These are phyloP conservation scores for Dicentrarchus labrax DNA, from an alignment of 2,113 vertebrate genomes.

Conservation along the genomic window DNA sequence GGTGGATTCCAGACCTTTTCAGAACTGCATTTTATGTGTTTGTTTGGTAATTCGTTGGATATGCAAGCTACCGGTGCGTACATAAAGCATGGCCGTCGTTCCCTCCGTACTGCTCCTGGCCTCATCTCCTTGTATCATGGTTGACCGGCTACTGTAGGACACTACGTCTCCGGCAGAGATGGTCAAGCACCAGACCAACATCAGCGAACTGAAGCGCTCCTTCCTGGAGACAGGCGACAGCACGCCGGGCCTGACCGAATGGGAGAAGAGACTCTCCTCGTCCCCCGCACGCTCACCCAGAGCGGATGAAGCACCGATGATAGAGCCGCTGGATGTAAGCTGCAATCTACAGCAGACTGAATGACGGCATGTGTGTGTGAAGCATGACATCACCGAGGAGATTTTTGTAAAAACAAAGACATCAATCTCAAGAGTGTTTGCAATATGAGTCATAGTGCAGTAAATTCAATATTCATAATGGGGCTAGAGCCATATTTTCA, in stretches of 20 bases:
- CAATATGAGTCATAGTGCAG: background rate
- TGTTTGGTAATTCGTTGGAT: constrained; percentile 28
- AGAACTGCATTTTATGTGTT: constrained; percentile 39
- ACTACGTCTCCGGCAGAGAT: constrained; percentile 88
- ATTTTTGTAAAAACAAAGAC: constrained; percentile 9
- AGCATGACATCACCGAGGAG: constrained; percentile 45
- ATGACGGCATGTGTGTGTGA: constrained; percentile 54
- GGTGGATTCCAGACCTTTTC: constrained; percentile 1
- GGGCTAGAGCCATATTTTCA: background rate
- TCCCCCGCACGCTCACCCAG: constrained; percentile 88
- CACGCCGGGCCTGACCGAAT: constrained; percentile 87
- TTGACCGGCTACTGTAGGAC: constrained; percentile 75
- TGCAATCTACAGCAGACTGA: constrained; percentile 33
- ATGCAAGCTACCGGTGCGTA: constrained; percentile 51
- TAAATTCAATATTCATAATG: constrained; percentile 3
- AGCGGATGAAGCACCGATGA: constrained; percentile 91
- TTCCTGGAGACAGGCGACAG: constrained; percentile 91
- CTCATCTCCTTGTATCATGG: constrained; percentile 67
- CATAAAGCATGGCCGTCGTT: constrained; percentile 66
- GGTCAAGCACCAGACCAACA: constrained; percentile 93
- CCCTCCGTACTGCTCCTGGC: constrained; percentile 13
- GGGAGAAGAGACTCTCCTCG: constrained; percentile 94
- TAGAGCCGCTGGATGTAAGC: constrained; percentile 94
- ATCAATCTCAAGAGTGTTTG: background rate
- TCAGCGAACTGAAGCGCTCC: constrained; percentile 95